phyloP scores from a whole-genome alignment of 2,888 invertebrate species.

The Torymus auratus region DNA sequence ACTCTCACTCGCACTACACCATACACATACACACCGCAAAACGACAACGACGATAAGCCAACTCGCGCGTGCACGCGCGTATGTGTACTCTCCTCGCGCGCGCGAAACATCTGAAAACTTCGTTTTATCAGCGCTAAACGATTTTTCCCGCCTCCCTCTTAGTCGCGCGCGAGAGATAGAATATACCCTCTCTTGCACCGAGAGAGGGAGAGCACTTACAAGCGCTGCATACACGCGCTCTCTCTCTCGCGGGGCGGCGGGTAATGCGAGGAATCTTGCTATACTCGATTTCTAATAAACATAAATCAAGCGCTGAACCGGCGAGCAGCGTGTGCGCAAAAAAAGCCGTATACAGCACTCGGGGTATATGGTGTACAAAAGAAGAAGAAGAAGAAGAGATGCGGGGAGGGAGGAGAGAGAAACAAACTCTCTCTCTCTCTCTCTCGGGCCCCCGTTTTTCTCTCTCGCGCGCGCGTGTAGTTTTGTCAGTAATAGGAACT shows the following conservation, averaged over 20 bases:
- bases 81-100: slow-evolving; percentile 16
- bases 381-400: not conserved
- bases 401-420: not conserved
- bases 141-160: slow-evolving; percentile 28
- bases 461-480: slow-evolving; percentile 2
- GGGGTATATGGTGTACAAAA: slow-evolving; percentile 1
- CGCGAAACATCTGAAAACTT: slow-evolving; percentile 44
- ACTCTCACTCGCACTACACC: too few relatives aligned
- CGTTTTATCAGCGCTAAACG: slow-evolving; percentile 47
- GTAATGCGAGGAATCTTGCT: slow-evolving; percentile 55
- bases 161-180: not conserved
- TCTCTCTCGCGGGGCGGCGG: slow-evolving; percentile 4
- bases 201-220: not conserved
- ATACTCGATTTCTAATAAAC: slow-evolving; percentile 57
- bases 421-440: slow-evolving; percentile 6
- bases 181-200: slow-evolving; percentile 13
- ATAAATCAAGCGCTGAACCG: slow-evolving; percentile 51
- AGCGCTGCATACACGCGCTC: not conserved
- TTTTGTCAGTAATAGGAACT: slow-evolving; percentile 54
- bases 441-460: slow-evolving; percentile 24
- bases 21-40: too few relatives aligned
- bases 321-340: slow-evolving; percentile 2
- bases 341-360: not conserved
- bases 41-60: too few relatives aligned
- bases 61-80: not conserved